Base-by-base conservation (phyloP, 2,113 vertebrate species). In the Ptilorrhoa leucosticta region DNA sequence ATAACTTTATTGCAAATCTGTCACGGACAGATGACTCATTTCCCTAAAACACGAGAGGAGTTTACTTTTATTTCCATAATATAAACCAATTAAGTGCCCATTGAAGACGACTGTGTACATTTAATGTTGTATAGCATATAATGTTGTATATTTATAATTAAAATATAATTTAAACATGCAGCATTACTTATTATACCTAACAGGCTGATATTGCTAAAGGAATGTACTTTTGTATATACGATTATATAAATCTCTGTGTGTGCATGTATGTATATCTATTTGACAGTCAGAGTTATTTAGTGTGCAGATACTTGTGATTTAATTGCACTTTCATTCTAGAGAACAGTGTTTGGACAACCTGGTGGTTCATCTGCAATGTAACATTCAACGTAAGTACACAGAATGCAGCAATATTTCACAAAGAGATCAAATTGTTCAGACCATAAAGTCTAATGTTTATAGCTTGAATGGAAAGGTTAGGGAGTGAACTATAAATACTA, bases 301-400 rank as follows among this genome's bases (percentile, higher is more conserved):
- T 70, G 21, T 72, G 30, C 42, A 83, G 72, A 73, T 26, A 77
- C 26, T 69, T 92, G 37, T 87, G 33, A 94, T 88, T 94, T 79
- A 94, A 90, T 77, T 95, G 18, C 83, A 87, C 16, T 98, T 96
- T 92, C 85, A 58, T 98, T 98, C 78, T 95, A 99, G 99, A 94
- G 89, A 98, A 56, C 91, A 57, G 19, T 99, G 99, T 95, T 63
- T 57, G 42, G 94, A 97, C 51, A 94, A 98, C 58, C 82, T 92
- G 44, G 96, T 99, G 71, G 89, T 98, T 69, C 96, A 97, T 14
- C 97, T 99, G 79, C 97, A 93, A 24, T 99, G 99, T 87, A 97
- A 98, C 79, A 97, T 96, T 88, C 97, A 98, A 85, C 33, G 99
- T 99, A 97, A 99, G 99, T 98, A 69, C 50, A 65, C 13, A 53